Evolutionary conservation across 2,888 invertebrate species (phyloP).

Genomic region (Saturnia pavonia): DNA sequence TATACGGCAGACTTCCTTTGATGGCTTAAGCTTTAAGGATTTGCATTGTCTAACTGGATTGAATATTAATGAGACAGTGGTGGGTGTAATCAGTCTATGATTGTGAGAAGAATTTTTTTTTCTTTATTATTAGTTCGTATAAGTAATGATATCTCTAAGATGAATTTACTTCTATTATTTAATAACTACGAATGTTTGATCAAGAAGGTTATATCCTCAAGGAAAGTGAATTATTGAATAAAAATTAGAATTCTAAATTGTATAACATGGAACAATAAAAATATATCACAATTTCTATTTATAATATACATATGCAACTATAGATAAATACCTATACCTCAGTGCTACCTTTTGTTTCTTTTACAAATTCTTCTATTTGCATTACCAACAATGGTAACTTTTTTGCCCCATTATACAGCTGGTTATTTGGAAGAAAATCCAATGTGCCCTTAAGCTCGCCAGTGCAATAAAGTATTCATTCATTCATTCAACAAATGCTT

Average conservation of each 20-base stretch:
- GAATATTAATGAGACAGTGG: slow-evolving; percentile 6
- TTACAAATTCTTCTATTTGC: no score
- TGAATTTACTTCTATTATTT: not conserved
- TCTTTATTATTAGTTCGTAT: not conserved
- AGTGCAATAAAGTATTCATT: no score
- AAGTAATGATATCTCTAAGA: not conserved
- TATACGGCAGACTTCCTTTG: slow-evolving; percentile 67
- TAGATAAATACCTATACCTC: no score
- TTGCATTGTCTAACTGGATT: slow-evolving; percentile 25
- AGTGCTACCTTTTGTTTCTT: no score
- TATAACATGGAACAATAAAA: no score
- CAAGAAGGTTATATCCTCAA: not conserved
- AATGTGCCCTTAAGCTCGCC: no score
- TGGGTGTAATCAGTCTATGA: not conserved
- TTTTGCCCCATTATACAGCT: no score
- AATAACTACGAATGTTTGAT: not conserved
- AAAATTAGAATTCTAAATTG: not conserved
- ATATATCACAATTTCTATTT: no score
- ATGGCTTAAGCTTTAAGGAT: slow-evolving; percentile 65
- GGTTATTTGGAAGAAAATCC: no score
- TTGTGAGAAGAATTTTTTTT: not conserved
- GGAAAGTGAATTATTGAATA: not conserved
- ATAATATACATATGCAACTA: no score
- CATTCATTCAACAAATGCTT: no score
- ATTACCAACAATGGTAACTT: no score